Evolutionary conservation across 35 echinoderm and acorn worm genomes (phyloP), one percentile per base, ranked within the genome.

Genomic region (Lytechinus pictus): DNA sequence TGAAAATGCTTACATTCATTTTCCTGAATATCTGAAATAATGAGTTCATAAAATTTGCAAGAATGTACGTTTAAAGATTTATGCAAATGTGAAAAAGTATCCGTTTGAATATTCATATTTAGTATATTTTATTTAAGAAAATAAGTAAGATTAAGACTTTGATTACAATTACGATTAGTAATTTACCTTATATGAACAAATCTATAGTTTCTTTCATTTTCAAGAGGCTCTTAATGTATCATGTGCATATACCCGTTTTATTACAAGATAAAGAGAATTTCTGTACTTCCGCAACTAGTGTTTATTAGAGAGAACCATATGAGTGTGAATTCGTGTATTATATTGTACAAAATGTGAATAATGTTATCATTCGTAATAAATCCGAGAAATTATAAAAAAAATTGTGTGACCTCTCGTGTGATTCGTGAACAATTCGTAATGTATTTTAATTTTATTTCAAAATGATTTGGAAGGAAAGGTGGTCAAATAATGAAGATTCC

Each of bases 281-380:
- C 88, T 90, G 88, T 90, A 90, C 88, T 90, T 90, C 88, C 88
- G 88, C 10, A 52, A 90, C 52, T 90, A 90, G 88, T 90, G 52
- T 90, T 33, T 90, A 90, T 52, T 90, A 54, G 10, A 90, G 66
- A 79, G 66, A 19, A 79, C 2, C 24, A 21, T 90, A 33, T 90
- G 10, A 90, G 9, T 90, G 29, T 54, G 10, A 90, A 10, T 51
- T 33, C 28, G 12, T 90, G 88, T 90, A 90, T 14, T 12, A 90
- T 90, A 90, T 90, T 90, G 88, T 90, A 90, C 28, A 90, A 90
- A 13, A 44, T 90, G 88, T 90, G 88, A 90, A 90, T 90, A 90
- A 90, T 21, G 88, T 90, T 90, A 90, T 90, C 52, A 90, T 90
- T 90, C 88, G 88, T 90, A 90, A 90, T 90, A 90, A 90, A 90